Evolutionary conservation across 2,797 vertebrate species (phyloP).

Genomic region (Peromyscus melanophrys): DNA sequence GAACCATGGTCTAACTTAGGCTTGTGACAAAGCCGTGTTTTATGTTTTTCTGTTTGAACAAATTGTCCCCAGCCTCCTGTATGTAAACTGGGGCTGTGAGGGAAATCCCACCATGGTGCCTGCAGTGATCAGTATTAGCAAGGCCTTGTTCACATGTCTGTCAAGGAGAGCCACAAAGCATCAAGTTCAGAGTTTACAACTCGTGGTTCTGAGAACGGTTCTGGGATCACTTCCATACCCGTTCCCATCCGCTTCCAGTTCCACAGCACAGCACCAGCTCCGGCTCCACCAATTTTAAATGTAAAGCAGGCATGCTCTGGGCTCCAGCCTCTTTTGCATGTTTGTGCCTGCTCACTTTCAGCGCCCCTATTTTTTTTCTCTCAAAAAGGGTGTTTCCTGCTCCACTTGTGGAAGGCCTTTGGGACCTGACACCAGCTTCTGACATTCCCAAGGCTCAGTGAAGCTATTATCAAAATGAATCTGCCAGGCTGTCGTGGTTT

Average conservation of each 20-base stretch:
- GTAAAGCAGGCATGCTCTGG: conserved; percentile 70
- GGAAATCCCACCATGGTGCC: not conserved
- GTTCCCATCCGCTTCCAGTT: conserved; percentile 34
- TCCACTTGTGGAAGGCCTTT: not conserved
- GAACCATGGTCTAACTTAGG: conserved; percentile 24
- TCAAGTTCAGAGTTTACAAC: conserved; percentile 57
- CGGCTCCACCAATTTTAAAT: conserved; percentile 64
- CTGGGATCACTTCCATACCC: not conserved
- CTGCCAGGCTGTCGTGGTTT: not conserved
- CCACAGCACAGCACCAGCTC: not conserved
- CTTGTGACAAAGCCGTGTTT: conserved; percentile 50
- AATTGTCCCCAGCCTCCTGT: conserved; percentile 19
- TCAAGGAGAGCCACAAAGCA: not conserved
- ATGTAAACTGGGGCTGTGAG: conserved; percentile 45
- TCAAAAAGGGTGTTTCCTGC: not conserved
- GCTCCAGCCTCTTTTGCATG: conserved; percentile 54
- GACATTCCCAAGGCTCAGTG: conserved; percentile 37
- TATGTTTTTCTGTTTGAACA: conserved; percentile 70
- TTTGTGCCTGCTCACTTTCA: conserved; percentile 69
- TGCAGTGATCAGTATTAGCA: conserved; percentile 7
- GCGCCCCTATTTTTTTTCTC: not conserved
- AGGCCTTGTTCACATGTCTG: conserved; percentile 2
- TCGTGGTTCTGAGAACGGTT: conserved; percentile 6
- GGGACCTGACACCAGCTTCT: conserved; percentile 68
- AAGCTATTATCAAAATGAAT: conserved; percentile 49